phyloP scores from a whole-genome alignment of 2,797 vertebrate species.

The Enteromius paludinosus region DNA sequence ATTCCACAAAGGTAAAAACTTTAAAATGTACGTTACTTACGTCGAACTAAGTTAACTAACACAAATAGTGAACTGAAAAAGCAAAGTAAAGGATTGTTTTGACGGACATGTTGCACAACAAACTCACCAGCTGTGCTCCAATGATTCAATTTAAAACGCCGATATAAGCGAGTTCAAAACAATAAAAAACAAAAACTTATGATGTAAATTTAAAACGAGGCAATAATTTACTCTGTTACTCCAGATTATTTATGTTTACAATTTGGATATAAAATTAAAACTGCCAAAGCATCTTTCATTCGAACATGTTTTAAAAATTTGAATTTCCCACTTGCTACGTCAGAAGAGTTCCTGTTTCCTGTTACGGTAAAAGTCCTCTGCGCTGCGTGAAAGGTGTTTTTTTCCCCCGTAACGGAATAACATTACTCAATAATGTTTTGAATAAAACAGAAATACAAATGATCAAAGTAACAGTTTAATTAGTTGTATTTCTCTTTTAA shows the following conservation, averaged over 20 bases:
- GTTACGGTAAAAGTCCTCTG: constrained; percentile 46
- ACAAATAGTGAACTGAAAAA: not conserved
- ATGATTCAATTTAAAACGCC: constrained; percentile 1
- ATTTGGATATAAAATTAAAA: not conserved
- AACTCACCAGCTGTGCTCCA: constrained; percentile 31
- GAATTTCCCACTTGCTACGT: constrained; percentile 76
- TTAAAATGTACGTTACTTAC: not conserved
- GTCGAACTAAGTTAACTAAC: not conserved
- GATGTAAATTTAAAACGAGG: not conserved
- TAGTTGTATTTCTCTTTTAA: not conserved
- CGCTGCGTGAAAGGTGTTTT: not conserved
- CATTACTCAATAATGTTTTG: too few species aligned
- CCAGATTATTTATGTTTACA: not conserved
- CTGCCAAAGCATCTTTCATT: not conserved
- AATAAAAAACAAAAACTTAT: not conserved
- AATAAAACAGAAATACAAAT: not conserved
- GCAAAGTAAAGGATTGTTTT: not conserved
- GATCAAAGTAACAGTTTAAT: too few species aligned
- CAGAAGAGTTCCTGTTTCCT: constrained; percentile 72
- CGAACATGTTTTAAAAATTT: constrained; percentile 67
- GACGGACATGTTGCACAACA: constrained; percentile 1
- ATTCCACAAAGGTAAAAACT: not conserved
- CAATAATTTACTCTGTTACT: not conserved
- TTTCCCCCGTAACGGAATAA: not conserved
- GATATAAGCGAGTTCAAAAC: not conserved